Percentiles rank a stretch among this genome's conserved stretches.
These are phyloP conservation scores for Apis florea DNA, from an alignment of 1,140 invertebrate species.

Conservation along the genomic window DNA sequence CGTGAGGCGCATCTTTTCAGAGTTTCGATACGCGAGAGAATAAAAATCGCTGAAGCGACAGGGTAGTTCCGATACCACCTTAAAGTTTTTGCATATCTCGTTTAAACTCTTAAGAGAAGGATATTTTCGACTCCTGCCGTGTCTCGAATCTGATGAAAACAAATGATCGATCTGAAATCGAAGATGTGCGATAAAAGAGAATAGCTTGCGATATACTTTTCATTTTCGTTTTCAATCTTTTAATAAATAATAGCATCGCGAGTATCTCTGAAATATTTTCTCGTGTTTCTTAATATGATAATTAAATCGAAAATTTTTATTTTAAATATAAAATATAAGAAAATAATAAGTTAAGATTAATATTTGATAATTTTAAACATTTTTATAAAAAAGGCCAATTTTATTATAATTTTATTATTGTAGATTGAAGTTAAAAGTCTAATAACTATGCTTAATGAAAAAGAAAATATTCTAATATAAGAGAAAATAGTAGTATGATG, in stretches of 20 bases:
- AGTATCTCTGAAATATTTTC: neutral
- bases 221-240: neutral
- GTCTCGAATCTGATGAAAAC: constrained; percentile 28
- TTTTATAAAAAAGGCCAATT: too few species aligned
- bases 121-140: constrained; percentile 7
- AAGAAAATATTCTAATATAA: too few species aligned
- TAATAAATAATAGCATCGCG: neutral
- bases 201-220: neutral
- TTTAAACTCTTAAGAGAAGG: neutral
- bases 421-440: too few species aligned
- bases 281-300: neutral
- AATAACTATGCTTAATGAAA: too few species aligned
- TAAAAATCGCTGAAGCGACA: constrained; percentile 8
- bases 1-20: neutral
- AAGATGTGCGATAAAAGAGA: neutral
- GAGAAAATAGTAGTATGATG: too few species aligned
- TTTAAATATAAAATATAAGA: too few species aligned
- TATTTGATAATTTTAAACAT: too few species aligned
- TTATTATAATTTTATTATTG: too few species aligned
- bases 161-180: constrained; percentile 13
- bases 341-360: too few species aligned
- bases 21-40: neutral
- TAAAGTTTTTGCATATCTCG: constrained; percentile 19
- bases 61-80: neutral
- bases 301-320: too few species aligned